These are phyloP conservation scores for Jacana jacana DNA, from an alignment of 2,113 vertebrate genomes.

Conservation along the genomic window DNA sequence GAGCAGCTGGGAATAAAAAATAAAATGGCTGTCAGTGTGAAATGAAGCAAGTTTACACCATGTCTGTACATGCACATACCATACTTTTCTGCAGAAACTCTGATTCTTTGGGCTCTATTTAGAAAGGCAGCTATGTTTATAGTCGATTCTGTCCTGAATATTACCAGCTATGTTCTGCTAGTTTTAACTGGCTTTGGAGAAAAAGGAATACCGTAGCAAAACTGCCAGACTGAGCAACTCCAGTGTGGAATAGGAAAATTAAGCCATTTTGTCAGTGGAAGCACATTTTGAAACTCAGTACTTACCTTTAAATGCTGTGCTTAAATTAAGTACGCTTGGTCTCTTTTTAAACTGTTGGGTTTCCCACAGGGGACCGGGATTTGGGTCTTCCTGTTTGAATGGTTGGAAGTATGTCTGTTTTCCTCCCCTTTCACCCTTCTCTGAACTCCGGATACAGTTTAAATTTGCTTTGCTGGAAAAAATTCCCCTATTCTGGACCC, in stretches of 20 bases:
- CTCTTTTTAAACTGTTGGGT: background rate
- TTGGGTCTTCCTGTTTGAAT: slow-evolving; percentile 34
- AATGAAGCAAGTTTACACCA: background rate
- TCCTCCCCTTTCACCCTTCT: background rate
- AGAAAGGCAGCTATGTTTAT: background rate
- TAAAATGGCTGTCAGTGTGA: background rate
- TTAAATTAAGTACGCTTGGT: background rate
- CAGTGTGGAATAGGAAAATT: background rate
- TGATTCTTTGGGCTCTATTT: background rate
- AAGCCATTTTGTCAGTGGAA: background rate
- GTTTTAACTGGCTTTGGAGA: background rate
- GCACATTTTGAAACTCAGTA: background rate
- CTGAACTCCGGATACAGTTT: background rate
- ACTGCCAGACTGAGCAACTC: background rate
- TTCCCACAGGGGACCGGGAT: background rate
- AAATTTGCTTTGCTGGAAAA: background rate
- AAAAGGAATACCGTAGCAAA: background rate
- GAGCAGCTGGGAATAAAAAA: slow-evolving; percentile 23
- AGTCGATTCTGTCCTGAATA: background rate
- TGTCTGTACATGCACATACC: background rate
- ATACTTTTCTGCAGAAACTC: background rate
- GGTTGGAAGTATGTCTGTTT: background rate
- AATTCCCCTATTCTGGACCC: background rate
- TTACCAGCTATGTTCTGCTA: background rate
- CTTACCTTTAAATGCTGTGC: background rate